Base-by-base conservation (phyloP, 2,113 vertebrate species). In the Papio anubis region DNA sequence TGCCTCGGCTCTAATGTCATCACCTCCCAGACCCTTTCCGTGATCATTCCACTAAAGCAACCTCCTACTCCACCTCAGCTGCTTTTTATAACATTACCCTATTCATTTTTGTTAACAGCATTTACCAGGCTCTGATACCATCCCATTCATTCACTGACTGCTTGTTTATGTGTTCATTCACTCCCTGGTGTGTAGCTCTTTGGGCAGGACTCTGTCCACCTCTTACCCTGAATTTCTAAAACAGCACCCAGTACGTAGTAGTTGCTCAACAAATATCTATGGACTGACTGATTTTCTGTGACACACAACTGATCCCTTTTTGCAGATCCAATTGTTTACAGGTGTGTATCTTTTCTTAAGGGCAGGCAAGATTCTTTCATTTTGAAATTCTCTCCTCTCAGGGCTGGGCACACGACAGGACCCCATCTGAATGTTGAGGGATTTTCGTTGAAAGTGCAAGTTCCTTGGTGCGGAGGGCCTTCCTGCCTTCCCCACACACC, bases 401-500 rank as follows among this genome's bases (percentile, higher is more conserved):
- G 92, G 52, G 10, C 20, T 79, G 66, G 38, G 35, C 20, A 30
- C 2, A 2, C 0, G 2, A 35, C 3, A 66, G 40, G 48, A 27
- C 13, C 35, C 64, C 16, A 64, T 45, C 1, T 0, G n/a, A 30
- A 64, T 40, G 2, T 18, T 35, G 25, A 12, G 10, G 6, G 45
- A 6, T 64, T 75, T 90, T 79, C 78, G 73, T 87, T 17, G 14
- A 18, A 21, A 50, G 43, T 14, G 6, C 40, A n/a, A 50, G 25
- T 1, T 12, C 16, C 43, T 66, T 64, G 0, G 0, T 5, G 18
- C 21, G 23, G 84, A 45, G 20, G 23, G 23, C 21, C 23, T 38
- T 25, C 6, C 2, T 68, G 55, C 43, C 8, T 8, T 52, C 6
- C 9, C 21, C 1, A 2, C 0, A 1, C 10, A n/a, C 11, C 0